These are phyloP conservation scores for Callinectes sapidus DNA, from an alignment of 2,888 invertebrate species.

Conservation along the genomic window DNA sequence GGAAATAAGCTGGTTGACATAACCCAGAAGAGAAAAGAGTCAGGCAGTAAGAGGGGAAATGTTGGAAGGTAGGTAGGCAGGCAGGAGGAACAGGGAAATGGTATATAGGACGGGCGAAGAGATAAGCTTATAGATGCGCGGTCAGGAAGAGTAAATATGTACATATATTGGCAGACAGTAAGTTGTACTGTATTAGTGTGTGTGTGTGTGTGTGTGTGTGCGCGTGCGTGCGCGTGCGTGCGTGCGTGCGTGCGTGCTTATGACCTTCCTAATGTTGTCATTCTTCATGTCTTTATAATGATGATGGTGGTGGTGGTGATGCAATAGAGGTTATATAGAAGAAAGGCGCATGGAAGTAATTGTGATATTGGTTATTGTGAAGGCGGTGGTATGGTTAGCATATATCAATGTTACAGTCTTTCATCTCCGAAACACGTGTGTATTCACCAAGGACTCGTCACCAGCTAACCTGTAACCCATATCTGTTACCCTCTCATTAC, in stretches of 20 bases:
- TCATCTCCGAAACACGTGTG: too few species aligned
- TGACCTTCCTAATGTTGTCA: not conserved
- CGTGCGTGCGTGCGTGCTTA: too few species aligned
- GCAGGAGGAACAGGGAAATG: not conserved
- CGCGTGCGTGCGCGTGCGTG: too few species aligned
- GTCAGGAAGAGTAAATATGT: too few species aligned
- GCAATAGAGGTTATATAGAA: not conserved
- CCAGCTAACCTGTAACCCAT: too few species aligned
- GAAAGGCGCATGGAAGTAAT: not conserved
- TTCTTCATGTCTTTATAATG: not conserved
- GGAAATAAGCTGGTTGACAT: not conserved
- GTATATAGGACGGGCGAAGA: not conserved
- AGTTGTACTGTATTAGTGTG: too few species aligned
- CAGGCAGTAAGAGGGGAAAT: not conserved
- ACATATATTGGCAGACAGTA: too few species aligned
- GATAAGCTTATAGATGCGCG: too few species aligned
- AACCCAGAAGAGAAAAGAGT: not conserved
- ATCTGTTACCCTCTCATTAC: too few species aligned
- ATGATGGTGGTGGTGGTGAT: not conserved
- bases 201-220: too few species aligned
- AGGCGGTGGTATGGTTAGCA: not conserved
- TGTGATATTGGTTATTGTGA: not conserved
- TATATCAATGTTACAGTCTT: too few species aligned
- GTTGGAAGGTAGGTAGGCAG: not conserved
- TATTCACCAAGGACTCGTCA: too few species aligned